A percentile compares a stretch with the other conserved stretches of the same genome.
Conservation (phyloP, 2,888 invertebrate species). For the Acleris sparsana region DNA sequence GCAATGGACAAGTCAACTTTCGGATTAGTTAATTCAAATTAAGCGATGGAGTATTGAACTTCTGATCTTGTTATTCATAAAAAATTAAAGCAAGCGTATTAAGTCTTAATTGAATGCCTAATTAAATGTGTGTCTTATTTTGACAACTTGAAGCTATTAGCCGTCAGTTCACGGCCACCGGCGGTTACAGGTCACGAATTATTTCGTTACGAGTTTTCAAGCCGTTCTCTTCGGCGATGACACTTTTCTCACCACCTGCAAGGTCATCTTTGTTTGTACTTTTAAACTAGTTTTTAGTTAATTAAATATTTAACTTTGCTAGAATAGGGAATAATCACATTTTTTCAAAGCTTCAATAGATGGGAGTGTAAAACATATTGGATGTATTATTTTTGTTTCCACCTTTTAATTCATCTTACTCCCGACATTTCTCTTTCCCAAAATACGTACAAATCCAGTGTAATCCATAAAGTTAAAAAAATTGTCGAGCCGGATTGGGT, state of each 20-base stretch:
- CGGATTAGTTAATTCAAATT: neutral
- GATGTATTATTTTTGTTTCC: too few species aligned
- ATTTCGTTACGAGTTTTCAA: slow-evolving; percentile 37
- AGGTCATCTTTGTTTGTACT: slow-evolving; percentile 33
- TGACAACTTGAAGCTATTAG: neutral
- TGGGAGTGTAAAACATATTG: too few species aligned
- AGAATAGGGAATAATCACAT: too few species aligned
- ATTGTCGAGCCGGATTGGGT: too few species aligned
- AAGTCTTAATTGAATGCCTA: neutral
- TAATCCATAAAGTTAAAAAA: too few species aligned
- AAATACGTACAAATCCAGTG: too few species aligned
- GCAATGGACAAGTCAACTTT: slow-evolving; percentile 1
- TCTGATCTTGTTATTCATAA: neutral
- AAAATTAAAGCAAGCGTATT: neutral
- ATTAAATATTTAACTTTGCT: neutral
- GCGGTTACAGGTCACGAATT: slow-evolving; percentile 46
- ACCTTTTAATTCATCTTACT: too few species aligned
- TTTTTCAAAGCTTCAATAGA: too few species aligned
- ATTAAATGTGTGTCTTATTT: neutral
- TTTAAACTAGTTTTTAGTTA: neutral
- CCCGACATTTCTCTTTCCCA: too few species aligned
- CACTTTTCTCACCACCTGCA: slow-evolving; percentile 45
- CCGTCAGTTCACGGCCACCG: slow-evolving; percentile 50
- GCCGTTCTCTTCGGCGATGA: slow-evolving; percentile 34
- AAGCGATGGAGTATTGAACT: neutral